Evolutionary conservation across 2,888 invertebrate species (phyloP).

Genomic region (Venusia cambrica): DNA sequence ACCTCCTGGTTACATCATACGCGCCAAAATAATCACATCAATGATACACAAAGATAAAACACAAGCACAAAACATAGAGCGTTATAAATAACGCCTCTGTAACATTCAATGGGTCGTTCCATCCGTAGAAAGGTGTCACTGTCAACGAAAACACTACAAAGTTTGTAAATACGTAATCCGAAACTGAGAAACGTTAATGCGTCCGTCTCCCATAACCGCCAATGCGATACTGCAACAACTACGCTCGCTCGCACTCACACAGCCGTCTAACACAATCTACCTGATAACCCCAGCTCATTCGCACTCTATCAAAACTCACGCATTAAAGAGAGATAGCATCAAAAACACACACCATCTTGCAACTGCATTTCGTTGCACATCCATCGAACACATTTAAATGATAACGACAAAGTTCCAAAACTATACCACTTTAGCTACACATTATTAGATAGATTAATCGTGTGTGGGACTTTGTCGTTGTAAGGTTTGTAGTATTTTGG

Average conservation of each 20-base stretch:
- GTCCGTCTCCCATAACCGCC: slow-evolving; percentile 37
- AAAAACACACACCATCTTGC: slow-evolving; percentile 31
- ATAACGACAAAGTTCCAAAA: slow-evolving; percentile 50
- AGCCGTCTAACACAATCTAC: slow-evolving; percentile 37
- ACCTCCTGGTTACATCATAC: slow-evolving; percentile 69
- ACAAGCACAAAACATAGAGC: slow-evolving; percentile 50
- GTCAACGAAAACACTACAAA: slow-evolving; percentile 63
- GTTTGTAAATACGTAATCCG: slow-evolving; percentile 72
- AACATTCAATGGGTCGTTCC: slow-evolving; percentile 19
- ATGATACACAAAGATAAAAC: slow-evolving; percentile 72
- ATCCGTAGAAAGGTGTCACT: slow-evolving; percentile 42
- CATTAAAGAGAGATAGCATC: slow-evolving; percentile 43
- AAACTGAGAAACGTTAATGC: slow-evolving; percentile 36
- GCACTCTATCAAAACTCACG: slow-evolving; percentile 28
- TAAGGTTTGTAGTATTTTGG: slow-evolving; percentile 42
- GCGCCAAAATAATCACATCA: slow-evolving; percentile 70
- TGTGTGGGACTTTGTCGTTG: slow-evolving; percentile 38
- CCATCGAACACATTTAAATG: slow-evolving; percentile 36
- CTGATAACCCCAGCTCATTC: slow-evolving; percentile 53
- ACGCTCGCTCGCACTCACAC: slow-evolving; percentile 23
- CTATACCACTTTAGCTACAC: slow-evolving; percentile 36
- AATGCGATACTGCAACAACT: slow-evolving; percentile 56
- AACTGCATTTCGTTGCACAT: slow-evolving; percentile 57
- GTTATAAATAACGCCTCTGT: slow-evolving; percentile 23
- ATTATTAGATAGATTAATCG: slow-evolving; percentile 28